phyloP scores from a whole-genome alignment of 1,140 invertebrate genomes.

The Episyrphus balteatus region DNA sequence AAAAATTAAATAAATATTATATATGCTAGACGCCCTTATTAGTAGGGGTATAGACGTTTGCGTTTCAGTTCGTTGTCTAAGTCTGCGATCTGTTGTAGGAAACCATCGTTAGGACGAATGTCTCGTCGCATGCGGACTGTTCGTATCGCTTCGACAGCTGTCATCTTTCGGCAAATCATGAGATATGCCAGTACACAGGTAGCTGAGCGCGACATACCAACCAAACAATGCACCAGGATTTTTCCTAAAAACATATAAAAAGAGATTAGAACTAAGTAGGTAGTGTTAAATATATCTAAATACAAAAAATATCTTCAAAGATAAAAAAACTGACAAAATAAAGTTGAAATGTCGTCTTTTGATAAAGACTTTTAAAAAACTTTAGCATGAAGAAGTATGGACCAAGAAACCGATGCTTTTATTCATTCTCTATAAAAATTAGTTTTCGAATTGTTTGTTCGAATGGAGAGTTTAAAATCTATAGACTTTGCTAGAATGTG shows the following conservation, averaged over 20 bases:
- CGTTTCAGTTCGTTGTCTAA: slow-evolving; percentile 53
- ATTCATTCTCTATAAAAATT: too few species aligned
- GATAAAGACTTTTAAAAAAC: too few species aligned
- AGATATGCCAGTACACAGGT: slow-evolving; percentile 70
- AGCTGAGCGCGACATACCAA: slow-evolving; percentile 71
- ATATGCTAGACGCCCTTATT: slow-evolving; percentile 1
- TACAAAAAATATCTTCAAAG: too few species aligned
- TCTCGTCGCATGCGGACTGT: slow-evolving; percentile 54
- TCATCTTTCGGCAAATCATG: slow-evolving; percentile 70
- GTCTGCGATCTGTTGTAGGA: slow-evolving; percentile 61
- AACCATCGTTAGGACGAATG: slow-evolving; percentile 69
- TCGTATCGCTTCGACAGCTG: slow-evolving; percentile 59
- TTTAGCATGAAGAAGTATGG: too few species aligned
- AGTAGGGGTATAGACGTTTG: slow-evolving; percentile 36
- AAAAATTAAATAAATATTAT: too few species aligned
- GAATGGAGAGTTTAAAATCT: too few species aligned
- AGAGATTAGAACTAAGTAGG: not conserved
- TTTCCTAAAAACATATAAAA: slow-evolving; percentile 46
- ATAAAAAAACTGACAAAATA: too few species aligned
- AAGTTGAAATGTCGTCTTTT: too few species aligned
- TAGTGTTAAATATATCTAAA: too few species aligned
- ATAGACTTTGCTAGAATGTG: too few species aligned
- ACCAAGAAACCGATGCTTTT: too few species aligned
- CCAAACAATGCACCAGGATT: slow-evolving; percentile 67
- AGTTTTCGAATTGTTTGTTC: too few species aligned